Base-by-base conservation (phyloP, 2,797 vertebrate species). In the Austrolebias charrua region DNA sequence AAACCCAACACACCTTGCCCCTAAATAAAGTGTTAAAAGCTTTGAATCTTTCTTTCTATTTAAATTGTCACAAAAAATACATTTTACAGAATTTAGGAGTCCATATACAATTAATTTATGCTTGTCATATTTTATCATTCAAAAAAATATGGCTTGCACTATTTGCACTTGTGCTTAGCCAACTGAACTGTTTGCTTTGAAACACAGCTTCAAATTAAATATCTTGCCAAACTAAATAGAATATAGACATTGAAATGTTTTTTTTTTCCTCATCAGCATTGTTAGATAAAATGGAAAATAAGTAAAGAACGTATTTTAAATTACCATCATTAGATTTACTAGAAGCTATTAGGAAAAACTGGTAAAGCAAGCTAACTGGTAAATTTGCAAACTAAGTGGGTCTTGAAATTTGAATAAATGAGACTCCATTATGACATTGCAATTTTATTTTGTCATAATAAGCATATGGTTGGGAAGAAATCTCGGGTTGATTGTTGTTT, bases 401-500 rank as follows among this genome's bases (percentile, higher is more conserved):
- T 65, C 61, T 52, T 83, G 68, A 81, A 80, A 86, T 80, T 50
- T 75, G 63, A 66, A 85, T 74, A 74, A 80, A 78, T 68, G 63
- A 82, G 71, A 60, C 55, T 72, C 33, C 9, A 69, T 75, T 83
- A 69, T 84, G 75, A 68, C 73, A 73, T 74, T 60, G 60, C 84
- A 85, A 85, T 86, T 81, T 80, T 83, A 84, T 73, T 71, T 74
- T 79, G 79, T 85, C 76, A 81, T 77, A 82, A 82, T 75, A 85
- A 82, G 76, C 88, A 86, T 86, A 90, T 86, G 86, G 80, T 81
- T 72, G 56, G 59, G 40, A 88, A 81, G 75, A 70, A 85, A 84
- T 78, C 60, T 63, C 63, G 75, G 77, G 35, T 74, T 85, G 76
- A 84, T 73, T 81, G 76, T 79, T 73, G 82, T 81, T 75, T 84